Evolutionary conservation across 2,113 vertebrate species (phyloP).

Genomic region (Vulpes ferrilata): DNA sequence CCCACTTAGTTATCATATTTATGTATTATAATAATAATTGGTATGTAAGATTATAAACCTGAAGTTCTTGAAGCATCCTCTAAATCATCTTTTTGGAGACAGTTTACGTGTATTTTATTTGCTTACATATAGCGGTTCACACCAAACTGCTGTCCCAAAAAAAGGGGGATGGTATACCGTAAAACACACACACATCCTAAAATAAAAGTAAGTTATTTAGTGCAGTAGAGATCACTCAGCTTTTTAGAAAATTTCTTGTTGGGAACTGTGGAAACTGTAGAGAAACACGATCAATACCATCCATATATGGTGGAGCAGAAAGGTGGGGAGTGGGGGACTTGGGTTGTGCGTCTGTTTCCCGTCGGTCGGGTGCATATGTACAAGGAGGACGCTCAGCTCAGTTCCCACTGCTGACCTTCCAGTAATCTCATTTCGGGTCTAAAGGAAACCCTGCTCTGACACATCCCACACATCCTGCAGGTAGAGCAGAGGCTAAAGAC

Average conservation of each 20-base stretch:
- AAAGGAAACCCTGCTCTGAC: not conserved
- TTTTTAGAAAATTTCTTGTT: not conserved
- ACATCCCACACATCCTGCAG: not conserved
- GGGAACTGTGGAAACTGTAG: not conserved
- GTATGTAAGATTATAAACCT: conserved; percentile 50
- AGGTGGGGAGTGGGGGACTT: not conserved
- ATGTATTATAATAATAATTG: not conserved
- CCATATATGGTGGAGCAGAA: not conserved
- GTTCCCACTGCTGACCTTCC: not conserved
- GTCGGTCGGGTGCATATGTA: not conserved
- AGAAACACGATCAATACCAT: not conserved
- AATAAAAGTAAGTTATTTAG: not conserved
- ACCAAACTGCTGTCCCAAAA: not conserved
- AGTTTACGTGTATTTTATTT: not conserved
- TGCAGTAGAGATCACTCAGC: not conserved
- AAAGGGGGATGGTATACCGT: not conserved
- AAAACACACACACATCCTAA: not conserved
- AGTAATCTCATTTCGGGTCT: not conserved
- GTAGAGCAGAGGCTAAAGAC: not conserved
- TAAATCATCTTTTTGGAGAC: conserved; percentile 18
- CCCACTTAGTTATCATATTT: not conserved
- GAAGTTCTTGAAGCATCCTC: not conserved
- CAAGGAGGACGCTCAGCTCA: not conserved
- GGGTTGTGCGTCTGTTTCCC: not conserved
- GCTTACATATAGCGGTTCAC: not conserved